Conservation (phyloP, 2,888 invertebrate species). For the Drosophila atripex region DNA sequence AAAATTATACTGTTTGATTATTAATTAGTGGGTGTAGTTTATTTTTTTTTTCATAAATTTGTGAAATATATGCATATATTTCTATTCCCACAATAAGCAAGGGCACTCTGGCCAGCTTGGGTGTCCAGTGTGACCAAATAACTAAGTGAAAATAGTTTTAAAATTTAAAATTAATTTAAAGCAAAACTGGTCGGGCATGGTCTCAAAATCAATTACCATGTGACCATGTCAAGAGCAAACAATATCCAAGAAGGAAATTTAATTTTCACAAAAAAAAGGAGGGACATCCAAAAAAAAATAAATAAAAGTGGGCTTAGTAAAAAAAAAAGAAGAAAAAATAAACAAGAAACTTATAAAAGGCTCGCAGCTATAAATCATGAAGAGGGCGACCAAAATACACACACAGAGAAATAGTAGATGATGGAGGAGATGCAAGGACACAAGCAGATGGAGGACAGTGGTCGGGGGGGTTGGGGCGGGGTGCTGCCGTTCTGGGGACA, state of each 20-base stretch:
- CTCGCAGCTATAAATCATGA: constrained; percentile 70
- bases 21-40: too few relatives aligned
- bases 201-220: constrained; percentile 31
- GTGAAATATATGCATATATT: too few relatives aligned
- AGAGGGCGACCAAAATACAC: constrained; percentile 16
- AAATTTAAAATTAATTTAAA: background rate
- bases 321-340: background rate
- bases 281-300: background rate
- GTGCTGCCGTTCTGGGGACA: constrained; percentile 21
- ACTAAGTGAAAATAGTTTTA: too few relatives aligned
- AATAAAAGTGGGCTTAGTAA: constrained; percentile 4
- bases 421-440: too few relatives aligned
- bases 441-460: background rate
- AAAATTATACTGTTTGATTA: too few relatives aligned
- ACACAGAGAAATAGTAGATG: constrained; percentile 8
- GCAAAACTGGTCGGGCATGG: constrained; percentile 2
- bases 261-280: constrained; percentile 15
- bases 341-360: constrained; percentile 52
- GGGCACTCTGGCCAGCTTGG: constrained; percentile 1
- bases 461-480: background rate
- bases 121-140: background rate
- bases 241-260: constrained; percentile 29
- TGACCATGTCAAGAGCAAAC: constrained; percentile 27
- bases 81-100: background rate
- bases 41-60: too few relatives aligned